Conservation (phyloP, 2,113 vertebrate species). For the Sorex araneus region DNA sequence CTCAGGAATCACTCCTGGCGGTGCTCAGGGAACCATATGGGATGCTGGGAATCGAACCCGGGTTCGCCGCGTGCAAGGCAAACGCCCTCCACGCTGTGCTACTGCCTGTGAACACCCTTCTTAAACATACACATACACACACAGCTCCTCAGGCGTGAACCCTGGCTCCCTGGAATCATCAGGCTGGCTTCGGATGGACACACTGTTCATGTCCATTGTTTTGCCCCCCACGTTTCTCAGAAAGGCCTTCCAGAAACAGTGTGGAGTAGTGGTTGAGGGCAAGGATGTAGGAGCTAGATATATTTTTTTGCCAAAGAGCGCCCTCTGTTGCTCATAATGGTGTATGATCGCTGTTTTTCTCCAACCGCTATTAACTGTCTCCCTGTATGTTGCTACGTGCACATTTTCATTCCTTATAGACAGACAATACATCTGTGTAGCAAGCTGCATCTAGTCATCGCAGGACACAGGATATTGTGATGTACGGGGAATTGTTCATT, state of each 20-base stretch:
- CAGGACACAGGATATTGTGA: background rate
- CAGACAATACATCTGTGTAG: background rate
- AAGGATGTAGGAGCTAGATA: background rate
- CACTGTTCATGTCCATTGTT: background rate
- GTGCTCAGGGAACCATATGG: too few species aligned
- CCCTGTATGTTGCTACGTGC: background rate
- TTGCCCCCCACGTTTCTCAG: background rate
- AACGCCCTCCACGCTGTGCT: too few species aligned
- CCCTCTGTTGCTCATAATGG: slow-evolving; percentile 74
- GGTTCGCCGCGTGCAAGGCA: too few species aligned
- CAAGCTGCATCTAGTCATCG: background rate
- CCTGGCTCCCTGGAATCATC: background rate
- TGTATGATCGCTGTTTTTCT: background rate
- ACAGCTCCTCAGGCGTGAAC: too few species aligned
- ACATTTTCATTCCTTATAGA: background rate
- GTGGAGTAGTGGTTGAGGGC: background rate
- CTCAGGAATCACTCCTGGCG: too few species aligned
- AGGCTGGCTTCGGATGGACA: background rate
- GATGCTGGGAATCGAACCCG: too few species aligned
- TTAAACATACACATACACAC: too few species aligned
- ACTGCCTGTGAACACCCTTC: too few species aligned
- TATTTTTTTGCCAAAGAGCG: slow-evolving; percentile 55
- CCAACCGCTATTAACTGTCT: background rate
- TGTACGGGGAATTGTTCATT: background rate
- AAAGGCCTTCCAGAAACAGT: background rate